Evolutionary conservation across 2,797 vertebrate genomes (phyloP), one percentile per base, ranked within the genome.

Genomic region (Tachyglossus aculeatus): DNA sequence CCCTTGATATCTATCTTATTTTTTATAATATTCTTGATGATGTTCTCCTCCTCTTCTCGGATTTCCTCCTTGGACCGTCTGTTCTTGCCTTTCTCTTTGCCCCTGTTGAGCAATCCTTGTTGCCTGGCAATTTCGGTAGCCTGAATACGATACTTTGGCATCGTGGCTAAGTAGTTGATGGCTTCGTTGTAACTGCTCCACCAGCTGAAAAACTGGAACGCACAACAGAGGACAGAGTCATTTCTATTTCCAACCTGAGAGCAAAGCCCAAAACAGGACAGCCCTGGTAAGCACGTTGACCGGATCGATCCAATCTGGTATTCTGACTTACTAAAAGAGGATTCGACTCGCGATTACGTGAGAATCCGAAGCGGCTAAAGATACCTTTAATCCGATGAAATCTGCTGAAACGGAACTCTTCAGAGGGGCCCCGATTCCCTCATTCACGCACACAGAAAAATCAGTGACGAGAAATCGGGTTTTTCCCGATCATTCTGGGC

Each of bases 1-100:
- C 98, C 98, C 82, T 98, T 97, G 81, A 99, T 99, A 89, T 99
- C 98, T 41, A 99, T 98, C 92, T 98, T 99, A 79, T 92, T 99
- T 87, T 98, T 98, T 86, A 99, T 99, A 78, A 99, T 98, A 86
- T 97, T 94, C 6, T 96, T 95, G 81, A 99, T 98, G 61, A 98
- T 95, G 88, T 95, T 95, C 84, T 99, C 97, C 43, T 98, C 97
- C 73, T 98, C 96, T 38, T 97, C 96, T 5, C 95, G 95, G 19
- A 97, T 94, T 92, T 99, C 97, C 71, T 98, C 97, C 80, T 98
- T 99, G 77, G 96, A 94, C 7, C 96, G 92, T 6, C 95, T 95
- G 91, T 94, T 96, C 88, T 94, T 97, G 50, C 97, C 97, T 82
- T 95, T 98, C 88, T 98, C 97, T 92, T 94, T 98, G 77, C 93